Evolutionary conservation across 1,140 invertebrate species (phyloP).

Genomic region (Musca vetustissima): DNA sequence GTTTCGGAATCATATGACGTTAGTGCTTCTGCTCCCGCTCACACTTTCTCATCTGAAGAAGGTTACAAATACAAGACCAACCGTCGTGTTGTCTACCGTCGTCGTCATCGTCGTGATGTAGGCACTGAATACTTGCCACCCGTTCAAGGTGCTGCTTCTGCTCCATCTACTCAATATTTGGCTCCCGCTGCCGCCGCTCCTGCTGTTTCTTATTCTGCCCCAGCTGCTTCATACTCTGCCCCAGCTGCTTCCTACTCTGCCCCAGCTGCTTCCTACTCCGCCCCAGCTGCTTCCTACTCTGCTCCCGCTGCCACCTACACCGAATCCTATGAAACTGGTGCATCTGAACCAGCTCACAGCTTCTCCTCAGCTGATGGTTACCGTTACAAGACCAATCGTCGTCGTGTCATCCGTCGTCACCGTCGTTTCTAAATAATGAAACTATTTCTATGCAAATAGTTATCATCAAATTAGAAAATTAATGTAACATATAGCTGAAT

Average conservation of each 20-base stretch:
- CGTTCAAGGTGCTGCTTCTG: constrained; percentile 13
- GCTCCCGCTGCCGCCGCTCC: constrained; percentile 12
- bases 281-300: constrained; percentile 26
- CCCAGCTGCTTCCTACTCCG: constrained; percentile 27
- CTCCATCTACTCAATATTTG: constrained; percentile 10
- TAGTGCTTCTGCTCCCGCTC: constrained; percentile 27
- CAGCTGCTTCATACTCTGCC: constrained; percentile 25
- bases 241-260: constrained; percentile 29
- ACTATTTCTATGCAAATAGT: no score
- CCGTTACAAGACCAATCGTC: constrained; percentile 34
- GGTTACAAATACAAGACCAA: constrained; percentile 35
- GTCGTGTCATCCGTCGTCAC: not conserved
- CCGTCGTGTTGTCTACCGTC: constrained; percentile 31
- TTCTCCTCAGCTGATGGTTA: constrained; percentile 30
- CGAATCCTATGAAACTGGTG: constrained; percentile 26
- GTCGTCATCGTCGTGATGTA: constrained; percentile 44
- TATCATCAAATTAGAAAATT: no score
- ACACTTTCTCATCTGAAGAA: constrained; percentile 29
- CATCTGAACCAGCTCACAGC: constrained; percentile 29
- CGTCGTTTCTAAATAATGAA: constrained; percentile 29
- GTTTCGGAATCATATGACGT: constrained; percentile 23
- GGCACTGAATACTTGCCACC: constrained; percentile 37
- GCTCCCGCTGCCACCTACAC: constrained; percentile 29
- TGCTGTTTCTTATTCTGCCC: constrained; percentile 29
- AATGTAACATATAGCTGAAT: no score